These are phyloP conservation scores for Nematostella vectensis DNA, from an alignment of 92 coral and sea anemone species.

Conservation along the genomic window DNA sequence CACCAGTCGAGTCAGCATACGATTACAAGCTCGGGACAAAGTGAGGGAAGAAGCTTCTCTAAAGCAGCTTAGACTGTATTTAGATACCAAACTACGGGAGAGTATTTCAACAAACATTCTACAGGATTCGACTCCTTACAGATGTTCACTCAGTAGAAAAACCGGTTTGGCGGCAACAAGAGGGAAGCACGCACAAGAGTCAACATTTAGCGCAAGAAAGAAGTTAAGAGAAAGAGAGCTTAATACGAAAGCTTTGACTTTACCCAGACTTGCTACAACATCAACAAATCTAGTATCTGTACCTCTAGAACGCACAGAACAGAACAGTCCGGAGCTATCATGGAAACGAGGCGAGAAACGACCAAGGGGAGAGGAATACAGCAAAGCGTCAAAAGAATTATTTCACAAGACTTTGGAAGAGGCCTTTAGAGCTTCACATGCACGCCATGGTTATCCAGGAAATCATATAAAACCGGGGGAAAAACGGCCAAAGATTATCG, in stretches of 20 bases:
- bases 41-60: neutral
- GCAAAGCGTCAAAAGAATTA: neutral
- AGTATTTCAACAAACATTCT: neutral
- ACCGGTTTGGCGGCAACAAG: conserved; percentile 20
- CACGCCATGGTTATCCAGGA: too few species aligned
- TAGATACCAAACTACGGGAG: conserved; percentile 1
- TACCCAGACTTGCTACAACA: conserved; percentile 12
- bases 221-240: conserved; percentile 7
- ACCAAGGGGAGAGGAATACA: neutral
- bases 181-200: conserved; percentile 9
- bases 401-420: neutral
- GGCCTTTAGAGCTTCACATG: neutral
- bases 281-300: conserved; percentile 16
- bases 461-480: too few species aligned
- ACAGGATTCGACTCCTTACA: conserved; percentile 12
- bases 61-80: neutral
- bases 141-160: conserved; percentile 14
- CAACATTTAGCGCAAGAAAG: conserved; percentile 6
- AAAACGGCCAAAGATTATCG: too few species aligned
- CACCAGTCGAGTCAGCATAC: neutral
- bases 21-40: neutral
- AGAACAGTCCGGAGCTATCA: too few species aligned
- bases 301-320: too few species aligned
- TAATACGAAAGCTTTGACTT: neutral
- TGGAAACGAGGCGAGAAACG: neutral